Percentiles rank a stretch among this genome's conserved stretches.
Evolutionary conservation across 2,113 vertebrate species (phyloP).

Genomic region (Aythya baeri): DNA sequence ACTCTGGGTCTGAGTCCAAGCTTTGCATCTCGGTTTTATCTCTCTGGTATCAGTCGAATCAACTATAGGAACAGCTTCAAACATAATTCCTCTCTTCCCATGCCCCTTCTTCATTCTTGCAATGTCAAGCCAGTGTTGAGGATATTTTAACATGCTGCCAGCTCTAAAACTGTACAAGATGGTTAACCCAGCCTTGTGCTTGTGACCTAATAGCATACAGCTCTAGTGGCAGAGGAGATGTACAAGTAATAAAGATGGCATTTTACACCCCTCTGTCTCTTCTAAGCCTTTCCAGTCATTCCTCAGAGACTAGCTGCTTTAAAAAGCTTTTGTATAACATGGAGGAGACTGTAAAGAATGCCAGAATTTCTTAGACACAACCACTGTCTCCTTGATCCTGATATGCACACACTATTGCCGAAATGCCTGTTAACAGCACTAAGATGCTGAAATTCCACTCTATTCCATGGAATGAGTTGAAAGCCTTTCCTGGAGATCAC

Average conservation of each 20-base stretch:
- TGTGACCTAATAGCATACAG: not conserved
- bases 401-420: not conserved
- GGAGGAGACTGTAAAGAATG: not conserved
- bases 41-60: not conserved
- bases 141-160: constrained; percentile 8
- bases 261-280: not conserved
- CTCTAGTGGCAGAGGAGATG: not conserved
- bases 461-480: not conserved
- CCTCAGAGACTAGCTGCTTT: not conserved
- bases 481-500: constrained; percentile 6
- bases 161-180: not conserved
- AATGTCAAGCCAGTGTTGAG: not conserved
- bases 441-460: not conserved
- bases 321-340: not conserved
- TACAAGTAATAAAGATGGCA: not conserved
- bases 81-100: not conserved
- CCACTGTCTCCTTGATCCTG: not conserved
- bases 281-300: not conserved
- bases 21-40: constrained; percentile 20
- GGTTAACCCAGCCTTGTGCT: not conserved
- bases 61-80: not conserved
- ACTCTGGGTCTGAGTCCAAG: not conserved
- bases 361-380: not conserved
- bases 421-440: not conserved
- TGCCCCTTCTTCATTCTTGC: constrained; percentile 8